phyloP scores from a whole-genome alignment of 2,797 vertebrate species.

The Arrhamphus sclerolepis region DNA sequence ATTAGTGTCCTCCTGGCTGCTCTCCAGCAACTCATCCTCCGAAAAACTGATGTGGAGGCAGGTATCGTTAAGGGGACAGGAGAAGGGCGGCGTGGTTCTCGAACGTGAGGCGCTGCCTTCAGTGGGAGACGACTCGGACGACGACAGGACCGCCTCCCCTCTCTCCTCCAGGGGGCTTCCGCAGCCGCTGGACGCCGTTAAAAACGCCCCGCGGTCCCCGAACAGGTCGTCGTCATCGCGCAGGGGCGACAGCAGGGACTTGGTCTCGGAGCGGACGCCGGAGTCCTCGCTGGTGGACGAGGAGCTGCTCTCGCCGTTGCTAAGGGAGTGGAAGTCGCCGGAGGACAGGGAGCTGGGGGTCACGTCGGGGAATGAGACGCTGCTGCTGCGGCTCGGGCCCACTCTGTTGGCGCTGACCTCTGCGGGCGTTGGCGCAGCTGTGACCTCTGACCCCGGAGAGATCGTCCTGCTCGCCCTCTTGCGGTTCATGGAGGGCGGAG shows the following conservation, averaged over 20 bases:
- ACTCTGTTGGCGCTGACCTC: slow-evolving; percentile 22
- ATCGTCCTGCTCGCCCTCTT: slow-evolving; percentile 84
- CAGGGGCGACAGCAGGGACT: slow-evolving; percentile 65
- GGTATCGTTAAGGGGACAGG: slow-evolving; percentile 78
- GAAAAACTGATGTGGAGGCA: slow-evolving; percentile 90
- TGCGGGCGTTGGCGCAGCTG: slow-evolving; percentile 4
- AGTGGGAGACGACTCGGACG: slow-evolving; percentile 6
- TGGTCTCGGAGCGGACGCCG: slow-evolving; percentile 77
- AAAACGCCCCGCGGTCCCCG: slow-evolving; percentile 63
- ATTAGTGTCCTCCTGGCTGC: slow-evolving; percentile 60
- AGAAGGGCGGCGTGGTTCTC: slow-evolving; percentile 64
- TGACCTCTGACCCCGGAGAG: slow-evolving; percentile 75
- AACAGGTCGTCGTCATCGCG: slow-evolving; percentile 78
- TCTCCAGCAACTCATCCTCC: slow-evolving; percentile 84
- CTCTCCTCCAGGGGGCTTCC: slow-evolving; percentile 72
- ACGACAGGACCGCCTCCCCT: background rate
- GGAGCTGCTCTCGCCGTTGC: slow-evolving; percentile 76
- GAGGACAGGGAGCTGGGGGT: slow-evolving; percentile 79
- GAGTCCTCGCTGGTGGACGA: slow-evolving; percentile 81
- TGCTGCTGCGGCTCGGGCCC: slow-evolving; percentile 54
- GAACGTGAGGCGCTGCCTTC: slow-evolving; percentile 25
- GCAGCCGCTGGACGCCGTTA: slow-evolving; percentile 75
- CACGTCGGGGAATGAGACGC: slow-evolving; percentile 79
- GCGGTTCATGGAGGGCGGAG: slow-evolving; percentile 79
- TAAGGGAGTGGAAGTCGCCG: slow-evolving; percentile 75